These are phyloP conservation scores for Callimico goeldii DNA, from an alignment of 2,797 vertebrate genomes.

Conservation along the genomic window DNA sequence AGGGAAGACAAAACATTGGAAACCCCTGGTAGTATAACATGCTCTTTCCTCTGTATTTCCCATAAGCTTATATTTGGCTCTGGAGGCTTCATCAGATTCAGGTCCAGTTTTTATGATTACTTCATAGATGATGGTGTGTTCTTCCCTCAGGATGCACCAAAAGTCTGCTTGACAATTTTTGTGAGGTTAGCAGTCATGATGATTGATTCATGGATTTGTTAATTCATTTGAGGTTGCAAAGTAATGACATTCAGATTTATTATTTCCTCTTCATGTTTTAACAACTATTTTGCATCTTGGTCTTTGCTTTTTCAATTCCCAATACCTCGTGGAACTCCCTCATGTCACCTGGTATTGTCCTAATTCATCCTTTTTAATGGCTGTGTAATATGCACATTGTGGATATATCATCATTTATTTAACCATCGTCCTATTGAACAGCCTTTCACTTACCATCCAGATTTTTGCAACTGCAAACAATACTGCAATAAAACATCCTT, in stretches of 20 bases:
- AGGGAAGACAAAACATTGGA: too few relatives aligned
- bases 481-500: not conserved
- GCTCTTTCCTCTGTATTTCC: not conserved
- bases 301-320: not conserved
- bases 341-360: not conserved
- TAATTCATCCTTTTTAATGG: not conserved
- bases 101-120: not conserved
- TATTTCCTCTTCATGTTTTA: not conserved
- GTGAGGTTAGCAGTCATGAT: not conserved
- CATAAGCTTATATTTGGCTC: not conserved
- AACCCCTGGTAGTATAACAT: not conserved
- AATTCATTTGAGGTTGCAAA: conserved; percentile 1
- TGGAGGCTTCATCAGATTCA: not conserved
- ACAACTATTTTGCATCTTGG: not conserved
- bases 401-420: not conserved
- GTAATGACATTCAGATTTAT: conserved; percentile 5
- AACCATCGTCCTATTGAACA: not conserved
- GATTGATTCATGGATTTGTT: not conserved
- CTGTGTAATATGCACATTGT: not conserved
- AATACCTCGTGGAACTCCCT: not conserved
- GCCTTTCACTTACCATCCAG: not conserved
- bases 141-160: conserved; percentile 2
- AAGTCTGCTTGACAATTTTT: not conserved
- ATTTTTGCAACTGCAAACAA: not conserved
- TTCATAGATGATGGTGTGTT: not conserved